Base-by-base conservation (phyloP, 2,888 invertebrate genomes). In the Orchestes rusci region DNA sequence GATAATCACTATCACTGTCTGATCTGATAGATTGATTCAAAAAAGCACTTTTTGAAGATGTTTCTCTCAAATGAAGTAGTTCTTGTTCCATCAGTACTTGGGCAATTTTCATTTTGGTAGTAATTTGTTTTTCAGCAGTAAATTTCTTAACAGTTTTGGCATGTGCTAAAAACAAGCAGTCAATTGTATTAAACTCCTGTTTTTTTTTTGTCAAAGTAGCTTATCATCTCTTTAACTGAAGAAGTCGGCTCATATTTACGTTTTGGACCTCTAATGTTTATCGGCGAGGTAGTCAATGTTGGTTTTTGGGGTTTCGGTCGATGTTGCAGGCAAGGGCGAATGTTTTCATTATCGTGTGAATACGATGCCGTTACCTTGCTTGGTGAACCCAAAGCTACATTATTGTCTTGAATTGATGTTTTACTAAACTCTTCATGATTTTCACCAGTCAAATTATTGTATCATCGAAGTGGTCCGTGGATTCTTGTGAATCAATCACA, bases 71-170 rank as follows among this genome's bases (percentile, higher is more conserved):
- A 7, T 23, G 10, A 23, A 23, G 23, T 23, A 23, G 10, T 10
- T 23, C 23, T 10, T 23, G 23, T 23, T 23, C 23, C 23, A 23
- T 23, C 7, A 23, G 5, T 5, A 23, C 10, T 23, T 23, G 38
- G 17, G 44, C 39, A 39, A 47, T 38, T 47, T 45, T 23, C 4
- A 38, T 10, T 47, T 47, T 44, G 31, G 31, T 41, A n/a, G 39
- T 35, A 13, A 31, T 37, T 30, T 48, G 39, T 12, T 45, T 36
- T 29, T 18, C 19, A 31, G 23, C 23, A 17, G 48, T 40, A 32
- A 48, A 48, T 33, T 16, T 18, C 32, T 48, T 48, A 4, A 48
- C 29, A 10, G 40, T 48, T 20, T 12, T 4, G 8, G 36, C 36
- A 13, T 36, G 16, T 18, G 36, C 10, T 13, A 36, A 20, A 13